Base-by-base conservation (phyloP, 2,888 invertebrate genomes). In the Archaeoteleia sp. region DNA sequence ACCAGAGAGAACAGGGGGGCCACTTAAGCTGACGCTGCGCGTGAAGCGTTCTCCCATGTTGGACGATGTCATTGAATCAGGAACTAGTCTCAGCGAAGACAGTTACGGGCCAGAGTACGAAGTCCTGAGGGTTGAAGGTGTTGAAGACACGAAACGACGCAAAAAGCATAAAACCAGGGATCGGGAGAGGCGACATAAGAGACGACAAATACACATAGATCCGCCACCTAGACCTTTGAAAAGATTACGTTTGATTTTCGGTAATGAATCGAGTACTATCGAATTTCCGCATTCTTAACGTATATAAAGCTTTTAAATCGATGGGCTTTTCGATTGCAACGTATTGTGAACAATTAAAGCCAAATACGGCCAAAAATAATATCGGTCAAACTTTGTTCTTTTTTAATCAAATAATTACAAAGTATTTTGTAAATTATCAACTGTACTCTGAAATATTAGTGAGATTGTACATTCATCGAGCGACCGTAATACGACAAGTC, bases 231-330 rank as follows among this genome's bases (percentile, higher is more conserved):
- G 92, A 70, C 91, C 92, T 45, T 92, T 93, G 90, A 96, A 95
- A 87, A 90, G 95, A 80, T 88, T 96, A 83, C 90, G 94, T 81
- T 88, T 96, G 80, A 95, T 94, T 79, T 93, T 95, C 80, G 95
- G 95, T 75, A 94, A 95, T 85, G 95, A 95, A 86, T 93, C 93
- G 81, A 93, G 92, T 82, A 95, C 94, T 82, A 95, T 95, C 82
- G 93, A 95, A 88, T 90, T 95, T 87, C 94, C 95, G 86, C 89
- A 92, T 87, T 90, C 90, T 87, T 85, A 85, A 84, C 82, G 75
- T 74, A 73, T 74, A 72, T 72, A 75, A 76, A 32, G 10, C 20
- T 55, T 45, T 35, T 13, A 29, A 27, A 13, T 20, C 25, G 9
- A 8, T 39, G n/a, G 5, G 7, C 20, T 20, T 5, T 2, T 20